Evolutionary conservation across 2,888 invertebrate genomes (phyloP).

Genomic region (Brachylomia viminalis): DNA sequence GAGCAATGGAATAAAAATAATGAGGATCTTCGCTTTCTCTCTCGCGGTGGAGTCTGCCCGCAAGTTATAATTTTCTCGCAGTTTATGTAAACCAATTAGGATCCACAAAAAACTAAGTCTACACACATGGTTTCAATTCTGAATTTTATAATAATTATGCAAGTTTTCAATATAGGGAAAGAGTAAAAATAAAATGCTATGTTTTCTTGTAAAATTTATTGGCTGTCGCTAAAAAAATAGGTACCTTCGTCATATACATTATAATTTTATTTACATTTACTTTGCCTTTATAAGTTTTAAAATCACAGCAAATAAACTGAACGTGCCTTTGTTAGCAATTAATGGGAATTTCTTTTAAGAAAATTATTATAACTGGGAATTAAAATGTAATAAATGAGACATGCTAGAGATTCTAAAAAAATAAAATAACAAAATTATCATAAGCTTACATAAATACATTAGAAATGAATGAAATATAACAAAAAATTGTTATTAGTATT

Average conservation of each 20-base stretch:
- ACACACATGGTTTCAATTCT: slow-evolving; percentile 58
- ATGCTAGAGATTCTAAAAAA: slow-evolving; percentile 63
- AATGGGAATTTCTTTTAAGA: slow-evolving; percentile 24
- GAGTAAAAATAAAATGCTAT: slow-evolving; percentile 58
- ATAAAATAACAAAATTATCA: slow-evolving; percentile 34
- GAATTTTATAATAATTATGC: slow-evolving; percentile 66
- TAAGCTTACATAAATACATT: slow-evolving; percentile 40
- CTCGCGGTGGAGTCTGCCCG: slow-evolving; percentile 66
- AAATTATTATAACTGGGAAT: slow-evolving; percentile 43
- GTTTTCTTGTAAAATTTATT: slow-evolving; percentile 79
- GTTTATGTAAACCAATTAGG: slow-evolving; percentile 76
- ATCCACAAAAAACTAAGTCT: slow-evolving; percentile 74
- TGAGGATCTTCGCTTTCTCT: slow-evolving; percentile 18
- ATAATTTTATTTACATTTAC: slow-evolving; percentile 66
- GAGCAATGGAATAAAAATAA: slow-evolving; percentile 54
- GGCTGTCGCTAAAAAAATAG: slow-evolving; percentile 80
- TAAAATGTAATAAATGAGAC: slow-evolving; percentile 30
- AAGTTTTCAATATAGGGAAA: slow-evolving; percentile 54
- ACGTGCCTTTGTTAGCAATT: slow-evolving; percentile 44
- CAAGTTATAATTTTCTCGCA: slow-evolving; percentile 82
- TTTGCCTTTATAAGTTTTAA: slow-evolving; percentile 59
- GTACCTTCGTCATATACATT: slow-evolving; percentile 73
- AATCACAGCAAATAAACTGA: slow-evolving; percentile 74
- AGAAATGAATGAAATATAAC: slow-evolving; percentile 42
- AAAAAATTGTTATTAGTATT: slow-evolving; percentile 25